Conservation (phyloP, 2,113 vertebrate genomes). For the Leuciscus idus region DNA sequence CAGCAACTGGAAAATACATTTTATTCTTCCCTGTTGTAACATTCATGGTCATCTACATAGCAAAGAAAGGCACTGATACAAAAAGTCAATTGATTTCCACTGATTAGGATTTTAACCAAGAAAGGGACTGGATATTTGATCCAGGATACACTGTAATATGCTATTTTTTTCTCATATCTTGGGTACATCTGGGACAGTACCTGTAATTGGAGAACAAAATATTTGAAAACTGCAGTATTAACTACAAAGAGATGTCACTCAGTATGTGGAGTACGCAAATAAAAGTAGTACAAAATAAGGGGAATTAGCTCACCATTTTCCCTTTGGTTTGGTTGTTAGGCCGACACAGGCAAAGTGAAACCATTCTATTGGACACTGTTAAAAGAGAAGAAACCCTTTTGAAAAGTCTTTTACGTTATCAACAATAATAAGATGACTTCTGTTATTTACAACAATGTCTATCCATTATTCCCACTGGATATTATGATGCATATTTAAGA, state of each 20-base stretch:
- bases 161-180: constrained; percentile 80
- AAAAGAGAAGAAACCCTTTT: constrained; percentile 29
- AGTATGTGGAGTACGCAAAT: neutral
- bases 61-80: neutral
- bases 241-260: neutral
- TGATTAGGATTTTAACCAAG: neutral
- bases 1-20: constrained; percentile 1
- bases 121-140: neutral
- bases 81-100: neutral
- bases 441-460: neutral
- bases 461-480: neutral
- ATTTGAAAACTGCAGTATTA: neutral
- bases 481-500: neutral
- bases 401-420: neutral
- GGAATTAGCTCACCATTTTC: constrained; percentile 88
- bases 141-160: neutral
- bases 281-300: neutral
- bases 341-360: constrained; percentile 99
- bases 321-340: constrained; percentile 95
- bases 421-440: neutral
- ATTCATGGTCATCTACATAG: neutral
- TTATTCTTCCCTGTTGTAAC: neutral
- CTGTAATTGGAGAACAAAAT: constrained; percentile 57
- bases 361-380: constrained; percentile 98
- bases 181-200: constrained; percentile 81